These are phyloP conservation scores for Andrena camellia DNA, from an alignment of 2,888 invertebrate species.

Conservation along the genomic window DNA sequence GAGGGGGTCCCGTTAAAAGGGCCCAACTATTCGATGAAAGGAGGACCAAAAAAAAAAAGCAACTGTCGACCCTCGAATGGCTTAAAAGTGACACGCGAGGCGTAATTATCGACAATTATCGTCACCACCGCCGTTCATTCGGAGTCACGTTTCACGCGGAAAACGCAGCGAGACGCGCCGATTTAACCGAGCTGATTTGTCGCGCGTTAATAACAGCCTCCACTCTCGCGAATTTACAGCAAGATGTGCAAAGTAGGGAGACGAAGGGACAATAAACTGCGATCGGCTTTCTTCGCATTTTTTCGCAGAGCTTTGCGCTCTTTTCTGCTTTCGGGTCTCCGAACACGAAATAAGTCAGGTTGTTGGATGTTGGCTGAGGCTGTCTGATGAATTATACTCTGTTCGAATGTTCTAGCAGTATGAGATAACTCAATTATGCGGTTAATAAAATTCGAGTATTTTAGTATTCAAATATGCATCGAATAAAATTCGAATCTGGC, in stretches of 20 bases:
- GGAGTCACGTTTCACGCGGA: constrained; percentile 15
- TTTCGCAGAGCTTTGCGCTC: not conserved
- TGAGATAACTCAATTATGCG: too few relatives aligned
- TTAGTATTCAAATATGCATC: too few relatives aligned
- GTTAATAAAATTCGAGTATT: too few relatives aligned
- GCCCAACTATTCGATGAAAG: constrained; percentile 33
- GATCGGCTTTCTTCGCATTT: not conserved
- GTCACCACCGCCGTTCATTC: constrained; percentile 1
- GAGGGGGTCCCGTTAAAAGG: constrained; percentile 36
- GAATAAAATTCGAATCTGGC: too few relatives aligned
- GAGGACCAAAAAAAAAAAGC: constrained; percentile 4
- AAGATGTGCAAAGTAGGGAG: not conserved
- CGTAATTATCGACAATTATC: constrained; percentile 70
- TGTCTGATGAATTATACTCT: too few relatives aligned
- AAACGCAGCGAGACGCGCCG: constrained; percentile 23
- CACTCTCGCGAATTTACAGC: constrained; percentile 19
- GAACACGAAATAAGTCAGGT: too few relatives aligned
- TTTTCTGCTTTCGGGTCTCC: not conserved
- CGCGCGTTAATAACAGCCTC: constrained; percentile 36
- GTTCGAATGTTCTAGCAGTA: too few relatives aligned
- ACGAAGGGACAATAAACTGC: not conserved
- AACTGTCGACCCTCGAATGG: constrained; percentile 7
- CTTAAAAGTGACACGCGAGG: constrained; percentile 53
- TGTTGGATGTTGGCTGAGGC: too few relatives aligned
- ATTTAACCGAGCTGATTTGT: constrained; percentile 43